These are phyloP conservation scores for Ciona savignyi DNA, from an alignment of 23 tunicate genomes.

Conservation along the genomic window DNA sequence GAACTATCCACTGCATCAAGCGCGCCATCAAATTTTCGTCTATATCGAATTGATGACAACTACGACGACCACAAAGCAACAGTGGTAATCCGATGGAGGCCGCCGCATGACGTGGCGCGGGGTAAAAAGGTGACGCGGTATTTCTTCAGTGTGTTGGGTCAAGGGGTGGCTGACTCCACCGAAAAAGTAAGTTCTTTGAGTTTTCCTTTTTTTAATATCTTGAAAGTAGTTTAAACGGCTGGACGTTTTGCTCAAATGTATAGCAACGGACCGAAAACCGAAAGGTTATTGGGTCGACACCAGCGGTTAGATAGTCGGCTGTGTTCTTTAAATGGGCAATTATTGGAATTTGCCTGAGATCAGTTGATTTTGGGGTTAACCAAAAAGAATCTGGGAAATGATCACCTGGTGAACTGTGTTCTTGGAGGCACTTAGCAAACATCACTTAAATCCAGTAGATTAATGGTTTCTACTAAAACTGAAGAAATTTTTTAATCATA, in stretches of 20 bases:
- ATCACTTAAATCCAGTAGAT: no score
- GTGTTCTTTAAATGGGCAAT: no score
- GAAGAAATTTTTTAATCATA: no score
- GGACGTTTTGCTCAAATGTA: not conserved
- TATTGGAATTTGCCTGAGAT: no score
- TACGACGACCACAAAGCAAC: constrained; percentile 8
- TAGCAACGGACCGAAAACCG: not conserved
- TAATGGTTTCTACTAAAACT: no score
- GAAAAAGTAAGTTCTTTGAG: not conserved
- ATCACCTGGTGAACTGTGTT: no score
- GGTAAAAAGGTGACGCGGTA: not conserved
- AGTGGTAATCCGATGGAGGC: constrained; percentile 21
- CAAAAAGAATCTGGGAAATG: no score
- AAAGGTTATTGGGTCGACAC: no score
- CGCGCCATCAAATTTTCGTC: constrained; percentile 14
- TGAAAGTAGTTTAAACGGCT: not conserved
- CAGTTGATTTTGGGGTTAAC: no score
- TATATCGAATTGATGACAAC: not conserved
- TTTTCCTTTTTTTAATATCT: not conserved
- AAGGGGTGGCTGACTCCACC: not conserved
- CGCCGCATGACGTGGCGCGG: constrained; percentile 38
- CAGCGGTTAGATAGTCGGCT: not conserved
- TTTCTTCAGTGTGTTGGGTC: not conserved
- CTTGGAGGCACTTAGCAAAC: no score
- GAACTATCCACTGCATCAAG: constrained; percentile 14